Evolutionary conservation across 1,140 invertebrate species (phyloP), one percentile per base, ranked within the genome.

Genomic region (Rhagoletis pomonella): DNA sequence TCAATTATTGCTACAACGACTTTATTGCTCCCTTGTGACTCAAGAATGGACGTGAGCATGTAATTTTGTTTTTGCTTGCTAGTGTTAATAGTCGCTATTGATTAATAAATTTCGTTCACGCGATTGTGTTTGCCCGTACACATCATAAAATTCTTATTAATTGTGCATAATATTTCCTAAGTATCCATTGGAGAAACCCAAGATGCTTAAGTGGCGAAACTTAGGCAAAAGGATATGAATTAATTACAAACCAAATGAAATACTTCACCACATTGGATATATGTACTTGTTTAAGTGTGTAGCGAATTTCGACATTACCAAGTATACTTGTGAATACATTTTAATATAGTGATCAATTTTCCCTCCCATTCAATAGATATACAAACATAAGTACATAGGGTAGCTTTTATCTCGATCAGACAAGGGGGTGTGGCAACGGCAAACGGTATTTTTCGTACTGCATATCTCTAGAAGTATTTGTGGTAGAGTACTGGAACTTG

Each of bases 91-190:
- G n/a, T 67, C 39, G 19, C 64, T 29, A 67, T 29, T 67, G 64
- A 67, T 67, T 67, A 67, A 67, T 67, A 67, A 42, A 9, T 67
- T 67, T 39, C n/a, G n/a, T 42, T 3, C 39, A 14, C 39, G 6
- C 39, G n/a, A n/a, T 3, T 44, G 29, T 73, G 14, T 73, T n/a
- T n/a, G n/a, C n/a, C 12, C 12, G 67, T 47, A 2, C 17, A 84
- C 55, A 47, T 84, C 47, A 84, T 84, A n/a, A 84, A 84, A 19
- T 84, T 84, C 77, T 1, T 58, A 84, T 58, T 59, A 84, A 58
- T 59, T 59, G 77, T 42, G 77, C 47, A 84, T 84, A 58, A 55
- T 29, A 84, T 84, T 59, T 84, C 58, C n/a, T 84, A 12, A 84
- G 77, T 84, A 3, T 2, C 50, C 19, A 47, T 60, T 50, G 42